Evolutionary conservation across 2,797 vertebrate species (phyloP).

Genomic region (Crocodylus rhombifer): DNA sequence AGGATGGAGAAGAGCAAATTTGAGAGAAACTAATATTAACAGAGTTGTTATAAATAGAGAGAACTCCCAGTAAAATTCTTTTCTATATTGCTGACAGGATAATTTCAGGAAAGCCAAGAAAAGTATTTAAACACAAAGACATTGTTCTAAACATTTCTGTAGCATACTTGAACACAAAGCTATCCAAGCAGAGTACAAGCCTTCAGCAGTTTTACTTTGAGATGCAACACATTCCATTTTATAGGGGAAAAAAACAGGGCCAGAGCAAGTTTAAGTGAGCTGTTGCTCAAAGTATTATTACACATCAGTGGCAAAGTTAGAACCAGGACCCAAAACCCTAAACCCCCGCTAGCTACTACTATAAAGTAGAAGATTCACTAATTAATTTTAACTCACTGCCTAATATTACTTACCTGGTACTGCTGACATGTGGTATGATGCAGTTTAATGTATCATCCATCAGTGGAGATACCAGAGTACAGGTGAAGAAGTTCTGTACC

Average conservation of each 20-base stretch:
- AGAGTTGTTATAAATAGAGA: neutral
- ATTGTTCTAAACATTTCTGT: neutral
- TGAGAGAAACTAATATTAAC: constrained; percentile 34
- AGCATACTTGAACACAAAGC: neutral
- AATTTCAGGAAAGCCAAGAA: constrained; percentile 18
- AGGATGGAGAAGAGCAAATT: neutral
- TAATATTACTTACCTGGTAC: neutral
- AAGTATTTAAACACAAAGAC: neutral
- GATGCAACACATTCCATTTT: neutral
- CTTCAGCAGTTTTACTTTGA: neutral
- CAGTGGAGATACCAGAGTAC: neutral
- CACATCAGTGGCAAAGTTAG: neutral
- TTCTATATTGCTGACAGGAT: neutral
- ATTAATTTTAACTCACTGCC: constrained; percentile 2
- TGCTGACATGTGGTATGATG: neutral
- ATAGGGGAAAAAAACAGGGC: neutral
- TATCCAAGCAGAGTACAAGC: neutral
- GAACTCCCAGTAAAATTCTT: neutral
- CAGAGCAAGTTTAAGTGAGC: neutral
- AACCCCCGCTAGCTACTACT: neutral
- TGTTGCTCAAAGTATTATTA: neutral
- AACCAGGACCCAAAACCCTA: neutral
- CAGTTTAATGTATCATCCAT: neutral
- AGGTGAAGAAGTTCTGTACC: neutral
- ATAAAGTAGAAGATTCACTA: neutral